Base-by-base conservation (phyloP, 2,113 vertebrate genomes). In the Equus przewalskii region DNA sequence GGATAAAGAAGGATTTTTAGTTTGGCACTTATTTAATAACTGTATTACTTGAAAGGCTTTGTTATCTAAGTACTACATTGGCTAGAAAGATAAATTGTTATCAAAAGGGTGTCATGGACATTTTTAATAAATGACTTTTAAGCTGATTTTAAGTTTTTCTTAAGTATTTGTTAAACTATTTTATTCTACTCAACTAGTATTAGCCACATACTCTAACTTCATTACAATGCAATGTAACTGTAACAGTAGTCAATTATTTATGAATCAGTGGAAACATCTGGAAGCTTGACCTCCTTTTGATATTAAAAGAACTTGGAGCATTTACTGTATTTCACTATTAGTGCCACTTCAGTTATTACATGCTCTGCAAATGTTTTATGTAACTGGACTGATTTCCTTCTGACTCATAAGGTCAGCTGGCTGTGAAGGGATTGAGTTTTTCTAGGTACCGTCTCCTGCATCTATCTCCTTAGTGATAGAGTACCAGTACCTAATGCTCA, bases 251-350 rank as follows among this genome's bases (percentile, higher is more conserved):
- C 98, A 92, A 81, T 98, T 94, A 96, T 89, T 97, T 94, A 95
- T 97, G 94, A 98, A 97, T 97, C 1, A 96, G 96, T 97, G 96
- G 56, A 10, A 94, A 89, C 76, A 97, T 97, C 95, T 98, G 98
- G 97, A 98, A 95, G 86, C 54, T 44, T 98, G 96, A 97, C 75
- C 84, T 86, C 81, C 28, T 97, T 98, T 97, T 97, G 83, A 67
- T 95, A 91, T 97, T 94, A 96, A 97, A 95, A 97, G 97, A 97
- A 97, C 64, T 54, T 97, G 70, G 80, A 98, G 81, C 60, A 70
- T 28, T 90, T 98, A 26, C 97, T 97, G 51, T 92, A 73, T 97
- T 97, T 97, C 92, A 93, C 60, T 67, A 62, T 92, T 92, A 98
- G 8, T 96, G 67, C 30, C 75, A 86, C 83, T 98, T 98, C 89